phyloP scores from a whole-genome alignment of 2,113 vertebrate genomes.

The Alectura lathami region DNA sequence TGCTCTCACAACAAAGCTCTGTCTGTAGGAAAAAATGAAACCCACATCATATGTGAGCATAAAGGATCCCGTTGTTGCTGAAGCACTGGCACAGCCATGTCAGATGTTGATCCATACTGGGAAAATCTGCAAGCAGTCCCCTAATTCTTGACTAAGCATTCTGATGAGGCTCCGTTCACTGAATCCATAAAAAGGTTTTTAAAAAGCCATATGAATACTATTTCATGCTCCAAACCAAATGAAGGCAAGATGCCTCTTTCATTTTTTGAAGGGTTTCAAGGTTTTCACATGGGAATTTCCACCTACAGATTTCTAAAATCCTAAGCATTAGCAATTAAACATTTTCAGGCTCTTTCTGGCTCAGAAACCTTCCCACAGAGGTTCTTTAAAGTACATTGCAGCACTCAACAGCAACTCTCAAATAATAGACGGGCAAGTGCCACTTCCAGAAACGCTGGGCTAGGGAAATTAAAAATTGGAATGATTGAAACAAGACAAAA shows the following conservation, averaged over 20 bases:
- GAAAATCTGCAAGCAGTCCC: constrained; percentile 44
- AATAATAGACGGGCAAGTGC: background rate
- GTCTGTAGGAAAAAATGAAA: background rate
- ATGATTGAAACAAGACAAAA: background rate
- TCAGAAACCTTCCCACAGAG: background rate
- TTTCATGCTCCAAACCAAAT: background rate
- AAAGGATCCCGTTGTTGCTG: constrained; percentile 18
- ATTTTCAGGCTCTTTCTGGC: background rate
- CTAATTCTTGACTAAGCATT: background rate
- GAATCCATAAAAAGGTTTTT: background rate
- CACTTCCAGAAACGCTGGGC: background rate
- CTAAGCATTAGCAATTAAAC: background rate
- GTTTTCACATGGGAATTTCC: constrained; percentile 14
- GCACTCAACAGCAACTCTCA: background rate
- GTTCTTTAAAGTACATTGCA: background rate
- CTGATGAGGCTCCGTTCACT: background rate
- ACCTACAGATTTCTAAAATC: background rate
- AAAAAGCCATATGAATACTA: background rate
- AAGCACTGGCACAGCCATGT: background rate
- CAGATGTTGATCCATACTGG: constrained; percentile 9
- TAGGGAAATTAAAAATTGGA: background rate
- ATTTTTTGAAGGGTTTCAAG: background rate
- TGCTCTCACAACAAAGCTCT: background rate
- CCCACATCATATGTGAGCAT: accelerated
- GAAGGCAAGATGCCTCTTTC: background rate